Evolutionary conservation across 1,140 invertebrate species (phyloP).

Genomic region (Prorops nasuta): DNA sequence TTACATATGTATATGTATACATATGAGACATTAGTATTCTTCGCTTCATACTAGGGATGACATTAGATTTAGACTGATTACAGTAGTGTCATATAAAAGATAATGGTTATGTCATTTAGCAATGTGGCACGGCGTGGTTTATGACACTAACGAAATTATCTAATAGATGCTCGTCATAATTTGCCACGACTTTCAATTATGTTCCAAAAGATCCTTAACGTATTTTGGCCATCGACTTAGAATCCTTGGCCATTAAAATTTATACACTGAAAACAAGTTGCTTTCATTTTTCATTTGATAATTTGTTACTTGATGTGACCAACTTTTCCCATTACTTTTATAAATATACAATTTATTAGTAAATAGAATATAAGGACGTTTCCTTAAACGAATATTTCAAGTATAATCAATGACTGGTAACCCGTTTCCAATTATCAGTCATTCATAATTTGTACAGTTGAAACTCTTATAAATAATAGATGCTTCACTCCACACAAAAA

Average conservation of each 20-base stretch:
- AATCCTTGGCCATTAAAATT: slow-evolving; percentile 21
- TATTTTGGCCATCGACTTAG: slow-evolving; percentile 31
- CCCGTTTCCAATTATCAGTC: too few relatives aligned
- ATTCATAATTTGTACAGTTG: too few relatives aligned
- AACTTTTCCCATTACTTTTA: slow-evolving; percentile 22
- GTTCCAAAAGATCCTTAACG: slow-evolving; percentile 22
- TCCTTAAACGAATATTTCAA: too few relatives aligned
- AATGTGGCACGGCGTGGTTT: slow-evolving; percentile 23
- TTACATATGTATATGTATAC: too few relatives aligned
- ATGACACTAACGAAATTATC: slow-evolving; percentile 19
- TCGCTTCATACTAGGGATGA: too few relatives aligned
- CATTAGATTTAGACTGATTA: slow-evolving; percentile 23
- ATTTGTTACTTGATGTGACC: slow-evolving; percentile 24
- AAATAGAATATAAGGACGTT: too few relatives aligned
- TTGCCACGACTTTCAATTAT: slow-evolving; percentile 18
- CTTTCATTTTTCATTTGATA: slow-evolving; percentile 7
- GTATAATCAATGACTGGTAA: too few relatives aligned
- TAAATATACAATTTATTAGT: not conserved
- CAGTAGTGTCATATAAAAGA: slow-evolving; percentile 27
- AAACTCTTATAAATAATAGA: too few relatives aligned
- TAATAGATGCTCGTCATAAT: slow-evolving; percentile 8
- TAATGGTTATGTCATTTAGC: slow-evolving; percentile 17
- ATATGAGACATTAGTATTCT: too few relatives aligned
- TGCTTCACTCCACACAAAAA: slow-evolving; percentile 13
- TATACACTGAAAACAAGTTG: slow-evolving; percentile 12